phyloP scores from a whole-genome alignment of 2,797 vertebrate genomes.

The Lagorchestes hirsutus region DNA sequence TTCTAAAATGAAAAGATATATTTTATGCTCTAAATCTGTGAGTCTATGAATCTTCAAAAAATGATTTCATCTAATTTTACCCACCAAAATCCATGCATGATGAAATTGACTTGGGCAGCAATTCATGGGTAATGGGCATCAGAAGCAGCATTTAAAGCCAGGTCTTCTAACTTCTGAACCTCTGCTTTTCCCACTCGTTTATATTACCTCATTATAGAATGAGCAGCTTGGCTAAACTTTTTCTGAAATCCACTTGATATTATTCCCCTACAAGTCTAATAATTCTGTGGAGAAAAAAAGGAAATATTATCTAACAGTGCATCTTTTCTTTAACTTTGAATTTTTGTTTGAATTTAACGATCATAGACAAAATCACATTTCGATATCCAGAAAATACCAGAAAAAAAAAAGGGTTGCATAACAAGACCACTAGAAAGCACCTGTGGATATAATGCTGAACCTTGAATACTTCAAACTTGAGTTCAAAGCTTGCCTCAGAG shows the following conservation, averaged over 20 bases:
- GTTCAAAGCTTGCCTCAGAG: too few species aligned
- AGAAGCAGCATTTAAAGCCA: not conserved
- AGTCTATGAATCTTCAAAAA: not conserved
- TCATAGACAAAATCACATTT: not conserved
- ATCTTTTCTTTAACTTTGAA: not conserved
- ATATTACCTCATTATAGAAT: not conserved
- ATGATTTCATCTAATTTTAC: not conserved
- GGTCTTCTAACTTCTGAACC: not conserved
- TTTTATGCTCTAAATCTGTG: not conserved
- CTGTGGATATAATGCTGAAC: not conserved
- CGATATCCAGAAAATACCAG: not conserved
- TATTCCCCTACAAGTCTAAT: not conserved
- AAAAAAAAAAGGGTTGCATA: not conserved
- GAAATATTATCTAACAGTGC: not conserved
- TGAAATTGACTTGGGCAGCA: not conserved
- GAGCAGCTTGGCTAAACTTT: not conserved
- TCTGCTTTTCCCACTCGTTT: not conserved
- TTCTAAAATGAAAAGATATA: not conserved
- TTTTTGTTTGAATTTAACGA: not conserved
- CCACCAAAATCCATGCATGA: not conserved
- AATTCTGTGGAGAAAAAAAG: not conserved
- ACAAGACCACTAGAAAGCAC: too few species aligned
- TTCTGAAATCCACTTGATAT: not conserved
- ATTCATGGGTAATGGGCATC: not conserved
- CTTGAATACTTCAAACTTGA: not conserved